These are phyloP conservation scores for Patella pellucida DNA, from an alignment of 2,888 invertebrate genomes.

Conservation along the genomic window DNA sequence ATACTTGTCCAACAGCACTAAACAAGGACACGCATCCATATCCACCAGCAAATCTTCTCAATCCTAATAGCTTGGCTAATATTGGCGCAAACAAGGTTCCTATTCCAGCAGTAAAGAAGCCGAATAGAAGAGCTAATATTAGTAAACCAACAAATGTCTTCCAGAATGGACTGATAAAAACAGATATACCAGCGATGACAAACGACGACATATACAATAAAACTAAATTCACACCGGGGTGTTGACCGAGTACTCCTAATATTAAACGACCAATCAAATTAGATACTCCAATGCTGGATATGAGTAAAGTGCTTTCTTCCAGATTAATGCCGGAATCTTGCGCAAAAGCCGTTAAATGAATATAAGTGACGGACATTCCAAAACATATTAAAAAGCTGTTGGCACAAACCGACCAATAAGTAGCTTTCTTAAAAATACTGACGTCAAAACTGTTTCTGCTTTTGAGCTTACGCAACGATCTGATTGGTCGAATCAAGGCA, in stretches of 20 bases:
- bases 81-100: constrained; percentile 45
- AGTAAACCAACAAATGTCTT: constrained; percentile 38
- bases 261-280: constrained; percentile 48
- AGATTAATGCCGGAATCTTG: constrained; percentile 36
- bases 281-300: constrained; percentile 48
- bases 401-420: constrained; percentile 41
- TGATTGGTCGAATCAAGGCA: constrained; percentile 45
- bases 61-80: constrained; percentile 42
- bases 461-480: constrained; percentile 24
- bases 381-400: constrained; percentile 50
- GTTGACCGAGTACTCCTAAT: constrained; percentile 42
- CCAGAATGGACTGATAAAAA: constrained; percentile 36
- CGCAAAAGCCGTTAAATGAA: constrained; percentile 49
- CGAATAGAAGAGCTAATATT: constrained; percentile 39
- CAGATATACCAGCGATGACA: constrained; percentile 39
- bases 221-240: constrained; percentile 33
- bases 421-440: constrained; percentile 44
- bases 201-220: constrained; percentile 41
- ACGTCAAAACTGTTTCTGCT: constrained; percentile 38
- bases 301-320: constrained; percentile 42
- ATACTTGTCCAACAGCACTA: constrained; percentile 45
- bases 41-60: constrained; percentile 45
- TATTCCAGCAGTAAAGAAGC: constrained; percentile 45
- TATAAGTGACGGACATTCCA: constrained; percentile 49
- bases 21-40: constrained; percentile 50